Percentiles rank a stretch among this genome's conserved stretches.
These are phyloP conservation scores for Neolamprologus kungweensis DNA, from an alignment of 2,113 vertebrate species.

Conservation along the genomic window DNA sequence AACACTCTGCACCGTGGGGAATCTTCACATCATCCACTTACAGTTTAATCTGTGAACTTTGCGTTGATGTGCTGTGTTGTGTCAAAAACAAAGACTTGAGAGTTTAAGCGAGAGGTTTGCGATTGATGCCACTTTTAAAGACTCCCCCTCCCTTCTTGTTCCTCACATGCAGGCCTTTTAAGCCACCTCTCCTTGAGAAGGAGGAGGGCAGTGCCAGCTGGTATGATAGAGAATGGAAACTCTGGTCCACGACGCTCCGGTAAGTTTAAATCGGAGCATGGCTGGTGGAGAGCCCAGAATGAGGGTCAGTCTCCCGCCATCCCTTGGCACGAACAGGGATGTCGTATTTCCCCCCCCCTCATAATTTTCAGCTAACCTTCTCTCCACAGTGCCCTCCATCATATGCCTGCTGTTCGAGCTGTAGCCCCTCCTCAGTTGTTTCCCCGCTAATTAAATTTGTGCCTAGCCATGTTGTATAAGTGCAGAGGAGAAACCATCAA, in stretches of 20 bases:
- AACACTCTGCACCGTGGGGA: not conserved
- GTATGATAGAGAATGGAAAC: conserved; percentile 35
- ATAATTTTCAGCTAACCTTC: not conserved
- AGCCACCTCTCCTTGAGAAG: conserved; percentile 53
- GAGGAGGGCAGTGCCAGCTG: conserved; percentile 9
- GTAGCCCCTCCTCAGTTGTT: not conserved
- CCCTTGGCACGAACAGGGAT: not conserved
- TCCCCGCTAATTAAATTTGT: not conserved
- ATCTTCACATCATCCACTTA: not conserved
- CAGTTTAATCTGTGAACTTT: not conserved
- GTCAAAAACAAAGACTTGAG: not conserved
- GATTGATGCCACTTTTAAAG: not conserved
- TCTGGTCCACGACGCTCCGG: conserved; percentile 16
- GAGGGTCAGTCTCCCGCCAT: not conserved
- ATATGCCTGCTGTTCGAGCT: not conserved
- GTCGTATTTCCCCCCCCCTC: not conserved
- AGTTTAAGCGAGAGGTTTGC: not conserved
- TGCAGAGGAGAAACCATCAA: not conserved
- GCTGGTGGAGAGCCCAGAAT: not conserved
- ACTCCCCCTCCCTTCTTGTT: conserved; percentile 9
- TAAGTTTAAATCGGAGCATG: conserved; percentile 38
- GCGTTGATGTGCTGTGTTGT: not conserved
- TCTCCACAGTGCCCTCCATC: not conserved
- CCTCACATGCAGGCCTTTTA: conserved; percentile 51
- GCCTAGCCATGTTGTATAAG: not conserved